Evolutionary conservation across 2,888 invertebrate genomes (phyloP).

Genomic region (Microctonus aethiopoides): DNA sequence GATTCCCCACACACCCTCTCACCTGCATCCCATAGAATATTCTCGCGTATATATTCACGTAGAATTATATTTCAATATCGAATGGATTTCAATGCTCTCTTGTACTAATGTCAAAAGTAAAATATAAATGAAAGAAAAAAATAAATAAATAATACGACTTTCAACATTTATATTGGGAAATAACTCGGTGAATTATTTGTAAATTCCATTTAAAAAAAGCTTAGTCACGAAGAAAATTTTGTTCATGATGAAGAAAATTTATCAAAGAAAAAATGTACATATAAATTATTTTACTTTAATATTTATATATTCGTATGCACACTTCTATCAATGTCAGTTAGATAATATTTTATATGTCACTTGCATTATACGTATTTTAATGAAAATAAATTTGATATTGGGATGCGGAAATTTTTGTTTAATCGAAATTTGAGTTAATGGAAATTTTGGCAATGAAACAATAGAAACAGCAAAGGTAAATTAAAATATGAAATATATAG

Average conservation of each 20-base stretch:
- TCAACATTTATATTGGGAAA: neutral
- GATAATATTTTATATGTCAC: too few relatives aligned
- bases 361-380: neutral
- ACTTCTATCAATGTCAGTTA: neutral
- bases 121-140: neutral
- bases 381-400: neutral
- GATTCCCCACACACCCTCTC: neutral
- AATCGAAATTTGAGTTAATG: neutral
- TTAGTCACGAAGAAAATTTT: neutral
- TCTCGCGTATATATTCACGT: neutral
- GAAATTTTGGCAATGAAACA: neutral
- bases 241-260: neutral
- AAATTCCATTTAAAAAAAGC: neutral
- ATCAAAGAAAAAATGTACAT: too few relatives aligned
- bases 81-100: slow-evolving; percentile 5
- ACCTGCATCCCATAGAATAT: neutral
- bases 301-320: too few relatives aligned
- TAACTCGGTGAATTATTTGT: neutral
- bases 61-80: slow-evolving; percentile 37
- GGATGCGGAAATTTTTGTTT: neutral
- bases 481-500: neutral
- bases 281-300: too few relatives aligned
- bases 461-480: too few relatives aligned
- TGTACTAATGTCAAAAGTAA: neutral
- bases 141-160: neutral